Conservation (phyloP, 30 jellyfish, hydroid and myxozoan species). For the Hydractinia symbiolongicarpus region DNA sequence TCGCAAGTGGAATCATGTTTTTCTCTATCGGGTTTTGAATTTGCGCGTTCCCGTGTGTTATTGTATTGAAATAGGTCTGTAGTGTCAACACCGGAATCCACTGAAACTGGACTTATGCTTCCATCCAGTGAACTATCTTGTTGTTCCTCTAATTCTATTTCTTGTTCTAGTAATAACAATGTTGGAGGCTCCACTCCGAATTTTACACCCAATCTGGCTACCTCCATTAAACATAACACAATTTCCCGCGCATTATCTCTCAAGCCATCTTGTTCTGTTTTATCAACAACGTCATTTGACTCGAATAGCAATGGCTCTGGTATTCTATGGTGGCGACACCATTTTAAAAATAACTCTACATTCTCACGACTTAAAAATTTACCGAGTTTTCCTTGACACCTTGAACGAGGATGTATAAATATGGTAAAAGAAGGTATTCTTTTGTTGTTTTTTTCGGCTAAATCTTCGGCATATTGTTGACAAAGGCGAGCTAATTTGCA, state of each 20-base stretch:
- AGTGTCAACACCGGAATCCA: constrained; percentile 91
- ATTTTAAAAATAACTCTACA: constrained; percentile 66
- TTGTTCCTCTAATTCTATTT: constrained; percentile 78
- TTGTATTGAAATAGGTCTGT: background rate
- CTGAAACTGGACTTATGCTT: constrained; percentile 55
- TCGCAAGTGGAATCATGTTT: no score
- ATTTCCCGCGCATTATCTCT: constrained; percentile 97
- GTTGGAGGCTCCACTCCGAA: constrained; percentile 95
- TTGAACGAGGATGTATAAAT: constrained; percentile 62
- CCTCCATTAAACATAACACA: constrained; percentile 94
- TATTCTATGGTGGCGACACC: constrained; percentile 83
- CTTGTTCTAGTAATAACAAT: constrained; percentile 62
- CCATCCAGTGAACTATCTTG: constrained; percentile 29
- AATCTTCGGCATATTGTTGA: constrained; percentile 65
- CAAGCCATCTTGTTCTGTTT: constrained; percentile 65
- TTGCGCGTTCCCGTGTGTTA: background rate
- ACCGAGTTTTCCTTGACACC: constrained; percentile 78
- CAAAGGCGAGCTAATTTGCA: constrained; percentile 80
- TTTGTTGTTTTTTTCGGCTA: constrained; percentile 41
- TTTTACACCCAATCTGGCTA: constrained; percentile 77
- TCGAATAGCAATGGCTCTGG: constrained; percentile 89
- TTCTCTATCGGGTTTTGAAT: background rate
- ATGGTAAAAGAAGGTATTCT: constrained; percentile 32
- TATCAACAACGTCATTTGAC: constrained; percentile 89
- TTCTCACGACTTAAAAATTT: constrained; percentile 87